Evolutionary conservation across 2,888 invertebrate genomes (phyloP), one percentile per base, ranked within the genome.

Genomic region (Conchocele bisecta): DNA sequence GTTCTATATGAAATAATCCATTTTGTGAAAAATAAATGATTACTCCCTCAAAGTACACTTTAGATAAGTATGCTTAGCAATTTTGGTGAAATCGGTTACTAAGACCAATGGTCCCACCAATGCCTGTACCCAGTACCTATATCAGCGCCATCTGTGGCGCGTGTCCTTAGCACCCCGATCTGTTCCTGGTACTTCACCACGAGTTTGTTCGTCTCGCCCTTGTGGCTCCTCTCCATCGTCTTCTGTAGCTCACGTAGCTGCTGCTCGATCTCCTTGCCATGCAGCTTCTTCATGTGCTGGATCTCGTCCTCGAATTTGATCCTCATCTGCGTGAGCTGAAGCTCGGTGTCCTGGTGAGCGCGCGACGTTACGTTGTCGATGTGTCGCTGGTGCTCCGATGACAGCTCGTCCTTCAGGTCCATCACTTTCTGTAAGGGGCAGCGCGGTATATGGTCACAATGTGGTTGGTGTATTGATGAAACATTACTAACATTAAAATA

Each of bases 111-210:
- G n/a, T n/a, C n/a, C n/a, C n/a, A n/a, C n/a, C n/a, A n/a, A n/a
- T n/a, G n/a, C n/a, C n/a, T n/a, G n/a, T n/a, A n/a, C n/a, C n/a
- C n/a, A n/a, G n/a, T n/a, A 82, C 83, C 81, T 13, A 71, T n/a
- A 13, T 66, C 72, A n/a, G 67, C 61, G 24, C 79, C 76, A n/a
- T n/a, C n/a, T n/a, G n/a, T n/a, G 50, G 54, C 74, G 6, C 81
- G 64, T 11, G 78, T 65, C 53, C 75, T 77, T 28, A 83, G 64
- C n/a, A 75, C 26, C 5, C 83, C 78, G 1, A 86, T 56, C 68
- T 89, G 85, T 51, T 83, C 76, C 60, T 86, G 81, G 61, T 87
- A 84, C 58, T 79, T 66, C 5, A 81, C 57, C 5, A 79, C 65
- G 44, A 87, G 60, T 11, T 75, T 70, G 63, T 85, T 82, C 7